These are phyloP conservation scores for Etheostoma cragini DNA, from an alignment of 2,113 vertebrate species.

Conservation along the genomic window DNA sequence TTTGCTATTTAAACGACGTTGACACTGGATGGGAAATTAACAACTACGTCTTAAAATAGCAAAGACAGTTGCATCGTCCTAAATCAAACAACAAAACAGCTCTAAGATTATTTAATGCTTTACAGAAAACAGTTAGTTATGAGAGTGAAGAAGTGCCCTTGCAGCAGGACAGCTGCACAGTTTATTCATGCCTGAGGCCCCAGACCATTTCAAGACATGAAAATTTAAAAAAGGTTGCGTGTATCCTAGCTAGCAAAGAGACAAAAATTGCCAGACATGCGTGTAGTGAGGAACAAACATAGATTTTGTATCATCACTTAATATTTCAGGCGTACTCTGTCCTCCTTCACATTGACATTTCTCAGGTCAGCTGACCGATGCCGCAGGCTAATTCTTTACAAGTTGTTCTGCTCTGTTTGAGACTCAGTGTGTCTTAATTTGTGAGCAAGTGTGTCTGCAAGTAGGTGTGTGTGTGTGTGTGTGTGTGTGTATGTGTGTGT, in stretches of 20 bases:
- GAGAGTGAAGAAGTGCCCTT: background rate
- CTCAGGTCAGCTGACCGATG: constrained; percentile 28
- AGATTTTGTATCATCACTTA: constrained; percentile 26
- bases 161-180: background rate
- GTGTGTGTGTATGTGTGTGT: background rate
- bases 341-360: constrained; percentile 40
- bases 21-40: too few species aligned
- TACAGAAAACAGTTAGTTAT: constrained; percentile 18
- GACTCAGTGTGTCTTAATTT: background rate
- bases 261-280: constrained; percentile 11
- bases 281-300: background rate
- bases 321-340: constrained; percentile 35
- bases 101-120: constrained; percentile 12
- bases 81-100: constrained; percentile 21
- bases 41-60: too few species aligned
- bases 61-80: background rate
- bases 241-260: constrained; percentile 4
- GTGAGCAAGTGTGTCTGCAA: background rate
- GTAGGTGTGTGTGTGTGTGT: constrained; percentile 10
- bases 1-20: too few species aligned
- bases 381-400: constrained; percentile 1
- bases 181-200: constrained; percentile 7
- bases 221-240: background rate
- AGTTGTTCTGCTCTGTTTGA: constrained; percentile 13
- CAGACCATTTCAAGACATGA: background rate